These are phyloP conservation scores for Synergus japonicus DNA, from an alignment of 2,888 invertebrate species.

Conservation along the genomic window DNA sequence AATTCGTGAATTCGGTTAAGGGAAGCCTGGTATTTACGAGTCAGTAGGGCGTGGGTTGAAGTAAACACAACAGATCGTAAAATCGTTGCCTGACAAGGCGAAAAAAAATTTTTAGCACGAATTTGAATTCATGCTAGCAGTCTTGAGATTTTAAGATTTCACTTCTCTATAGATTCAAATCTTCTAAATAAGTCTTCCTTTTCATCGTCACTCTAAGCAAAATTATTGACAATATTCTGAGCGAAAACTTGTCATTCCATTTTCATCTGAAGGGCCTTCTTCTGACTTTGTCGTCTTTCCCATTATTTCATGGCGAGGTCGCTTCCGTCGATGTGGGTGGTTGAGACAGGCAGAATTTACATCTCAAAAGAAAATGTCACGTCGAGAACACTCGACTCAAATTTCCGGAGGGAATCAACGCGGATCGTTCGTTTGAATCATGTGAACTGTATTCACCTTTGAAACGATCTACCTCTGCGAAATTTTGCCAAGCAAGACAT, in stretches of 20 bases:
- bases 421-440: background rate
- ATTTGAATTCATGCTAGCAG: background rate
- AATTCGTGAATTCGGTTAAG: background rate
- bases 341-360: background rate
- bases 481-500: background rate
- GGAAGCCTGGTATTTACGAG: slow-evolving; percentile 39
- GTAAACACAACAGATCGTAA: background rate
- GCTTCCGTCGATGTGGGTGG: background rate
- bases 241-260: background rate
- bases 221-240: slow-evolving; percentile 25
- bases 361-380: slow-evolving; percentile 11
- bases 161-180: background rate
- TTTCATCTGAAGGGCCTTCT: background rate
- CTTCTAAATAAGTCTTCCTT: background rate
- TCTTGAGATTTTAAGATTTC: background rate
- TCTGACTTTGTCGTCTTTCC: background rate
- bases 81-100: background rate
- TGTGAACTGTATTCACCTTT: background rate
- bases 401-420: background rate
- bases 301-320: background rate
- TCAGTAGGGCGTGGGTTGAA: slow-evolving; percentile 42
- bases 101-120: background rate
- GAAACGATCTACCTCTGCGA: background rate
- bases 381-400: background rate
- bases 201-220: background rate